These are phyloP conservation scores for Ophraella communa DNA, from an alignment of 2,888 invertebrate genomes.

Conservation along the genomic window DNA sequence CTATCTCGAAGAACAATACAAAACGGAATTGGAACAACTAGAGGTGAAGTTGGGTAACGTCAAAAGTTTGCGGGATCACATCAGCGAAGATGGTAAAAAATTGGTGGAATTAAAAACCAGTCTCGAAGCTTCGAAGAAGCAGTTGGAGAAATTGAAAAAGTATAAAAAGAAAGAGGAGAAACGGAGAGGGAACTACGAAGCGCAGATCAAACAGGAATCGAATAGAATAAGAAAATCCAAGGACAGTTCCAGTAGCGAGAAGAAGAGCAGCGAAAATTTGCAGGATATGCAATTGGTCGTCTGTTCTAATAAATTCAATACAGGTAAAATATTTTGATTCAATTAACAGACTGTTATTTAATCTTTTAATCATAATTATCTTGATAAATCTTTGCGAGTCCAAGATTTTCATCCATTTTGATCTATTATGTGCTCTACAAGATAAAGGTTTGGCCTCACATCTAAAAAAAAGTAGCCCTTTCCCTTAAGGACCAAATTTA, in stretches of 20 bases:
- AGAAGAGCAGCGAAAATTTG: slow-evolving; percentile 39
- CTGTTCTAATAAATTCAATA: slow-evolving; percentile 23
- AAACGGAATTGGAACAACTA: slow-evolving; percentile 58
- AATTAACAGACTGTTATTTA: background rate
- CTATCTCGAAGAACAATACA: slow-evolving; percentile 51
- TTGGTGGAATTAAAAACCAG: slow-evolving; percentile 76
- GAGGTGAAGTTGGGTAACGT: slow-evolving; percentile 58
- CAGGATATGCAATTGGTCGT: slow-evolving; percentile 15
- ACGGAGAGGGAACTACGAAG: slow-evolving; percentile 71
- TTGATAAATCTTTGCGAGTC: no score
- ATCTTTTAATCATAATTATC: no score
- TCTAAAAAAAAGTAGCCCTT: no score
- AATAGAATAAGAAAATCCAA: slow-evolving; percentile 51
- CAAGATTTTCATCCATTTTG: no score
- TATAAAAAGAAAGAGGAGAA: slow-evolving; percentile 78
- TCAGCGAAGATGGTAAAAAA: slow-evolving; percentile 69
- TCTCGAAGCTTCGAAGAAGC: slow-evolving; percentile 75
- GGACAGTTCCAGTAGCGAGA: slow-evolving; percentile 42
- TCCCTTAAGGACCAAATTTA: no score
- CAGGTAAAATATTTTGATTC: slow-evolving; percentile 2
- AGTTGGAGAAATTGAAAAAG: slow-evolving; percentile 76
- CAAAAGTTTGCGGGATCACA: slow-evolving; percentile 59
- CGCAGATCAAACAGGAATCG: slow-evolving; percentile 66
- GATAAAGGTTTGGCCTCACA: no score
- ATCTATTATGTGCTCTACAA: no score